phyloP scores from a whole-genome alignment of 1,140 invertebrate genomes.

The Pogonomyrmex barbatus region DNA sequence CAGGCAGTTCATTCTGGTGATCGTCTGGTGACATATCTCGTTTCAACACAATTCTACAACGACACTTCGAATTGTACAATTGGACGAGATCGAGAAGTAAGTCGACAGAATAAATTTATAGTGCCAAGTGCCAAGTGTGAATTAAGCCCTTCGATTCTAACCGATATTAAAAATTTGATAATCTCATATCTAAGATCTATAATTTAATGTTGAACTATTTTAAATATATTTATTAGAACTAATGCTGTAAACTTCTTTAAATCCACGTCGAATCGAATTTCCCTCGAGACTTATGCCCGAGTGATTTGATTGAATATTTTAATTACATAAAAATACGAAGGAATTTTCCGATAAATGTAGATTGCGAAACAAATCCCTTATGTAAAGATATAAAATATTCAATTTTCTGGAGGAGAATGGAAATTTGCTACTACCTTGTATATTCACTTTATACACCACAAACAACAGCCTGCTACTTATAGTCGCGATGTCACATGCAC shows the following conservation, averaged over 20 bases:
- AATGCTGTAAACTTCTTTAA: neutral
- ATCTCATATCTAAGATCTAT: neutral
- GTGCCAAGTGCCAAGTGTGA: neutral
- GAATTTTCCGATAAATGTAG: slow-evolving; percentile 6
- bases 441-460: neutral
- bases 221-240: neutral
- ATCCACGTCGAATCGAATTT: neutral
- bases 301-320: neutral
- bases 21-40: neutral
- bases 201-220: neutral
- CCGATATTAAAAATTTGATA: slow-evolving; percentile 7
- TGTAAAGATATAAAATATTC: neutral
- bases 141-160: neutral
- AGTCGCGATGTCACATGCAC: neutral
- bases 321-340: neutral
- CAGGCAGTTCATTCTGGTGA: slow-evolving; percentile 1
- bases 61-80: neutral
- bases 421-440: neutral
- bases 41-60: neutral
- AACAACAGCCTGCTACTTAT: neutral
- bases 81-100: neutral
- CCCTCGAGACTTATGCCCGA: neutral
- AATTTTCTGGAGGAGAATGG: neutral
- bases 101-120: neutral
- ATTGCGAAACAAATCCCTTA: neutral